Base-by-base conservation (phyloP, 2,113 vertebrate species). In the Verasper variegatus region DNA sequence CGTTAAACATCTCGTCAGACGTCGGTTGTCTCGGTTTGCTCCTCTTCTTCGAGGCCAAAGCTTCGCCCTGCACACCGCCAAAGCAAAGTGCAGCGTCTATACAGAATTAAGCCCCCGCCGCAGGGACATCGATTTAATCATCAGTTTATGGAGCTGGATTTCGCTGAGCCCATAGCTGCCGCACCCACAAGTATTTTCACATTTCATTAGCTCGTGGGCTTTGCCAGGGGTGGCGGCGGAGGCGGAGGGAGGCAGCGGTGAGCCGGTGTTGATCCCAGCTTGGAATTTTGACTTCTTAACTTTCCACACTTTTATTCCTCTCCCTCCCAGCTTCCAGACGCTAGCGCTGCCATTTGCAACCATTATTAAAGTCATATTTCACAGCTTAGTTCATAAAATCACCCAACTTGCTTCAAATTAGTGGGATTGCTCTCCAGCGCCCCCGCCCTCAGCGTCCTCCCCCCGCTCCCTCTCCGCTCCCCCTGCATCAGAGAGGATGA, bases 121-220 rank as follows among this genome's bases (percentile, higher is more conserved):
- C 89, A 83, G 89, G 83, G 89, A 93, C 91, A 90, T 77, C 21
- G 78, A 12, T 91, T 93, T 91, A 91, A 90, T 93, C 89, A 91
- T 54, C 71, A 72, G 83, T 93, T 94, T 92, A 92, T 92, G 84
- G 89, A 92, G 68, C 0, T 81, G 82, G n/a, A 91, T 90, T 93
- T 91, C 83, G 89, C 84, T 86, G 86, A 91, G 85, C 82, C 89
- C 75, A 57, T 71, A 82, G 90, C 77, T 87, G 89, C 88, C 87
- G 92, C 86, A 62, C 95, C 89, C 95, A 89, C 94, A 95, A 90
- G 89, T 73, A 89, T 94, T 93, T 91, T 94, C 94, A 95, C 94
- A 94, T 89, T 86, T 87, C 89, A 90, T 87, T 95, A 93, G 91
- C 66, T 37, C 0, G 56, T 87, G 81, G 84, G 88, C 71, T 92